Evolutionary conservation across 2,113 vertebrate species (phyloP), one percentile per base, ranked within the genome.

Genomic region (Argyrosomus japonicus): DNA sequence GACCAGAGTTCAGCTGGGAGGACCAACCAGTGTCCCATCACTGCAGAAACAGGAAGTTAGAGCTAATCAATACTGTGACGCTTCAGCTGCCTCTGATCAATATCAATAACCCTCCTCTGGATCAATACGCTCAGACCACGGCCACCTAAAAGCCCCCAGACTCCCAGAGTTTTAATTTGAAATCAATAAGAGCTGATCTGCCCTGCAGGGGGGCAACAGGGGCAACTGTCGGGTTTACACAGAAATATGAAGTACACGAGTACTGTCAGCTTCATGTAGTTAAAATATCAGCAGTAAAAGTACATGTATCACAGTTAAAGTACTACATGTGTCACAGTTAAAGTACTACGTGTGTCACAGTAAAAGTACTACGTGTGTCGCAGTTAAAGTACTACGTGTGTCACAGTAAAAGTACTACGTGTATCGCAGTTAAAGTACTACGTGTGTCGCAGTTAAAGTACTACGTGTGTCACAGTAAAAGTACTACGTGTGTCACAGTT

Each of bases 1-100:
- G 65, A 78, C n/a, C 83, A 90, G 83, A 77, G 75, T 43, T 84
- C 77, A 10, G 73, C 57, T 71, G 32, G 40, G 47, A 14, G 68
- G 18, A 73, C 56, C 21, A 0, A 48, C 40, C 45, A 29, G 54
- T 23, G 12, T 86, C 83, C 83, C 87, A 83, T 45, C 83, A 65
- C 69, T 79, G 63, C 77, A 47, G 11, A 47, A 4, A 47, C 45
- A 47, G 15, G 25, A 70, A 40, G 62, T 36, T 2, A 18, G 48
- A 50, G 36, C 36, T 36, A 32, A 87, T 79, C 75, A 76, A 75
- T 82, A 79, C 50, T 4, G 36, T 0, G 13, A 40, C 3, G 74
- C 84, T 75, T 64, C 63, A 82, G 62, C 73, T 61, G 64, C 43
- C 23, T 36, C 76, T 40, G 63, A 82, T 79, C 69, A 79, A 83